Conservation (phyloP, 2,888 invertebrate species). For the Drosophila vallismaia region DNA sequence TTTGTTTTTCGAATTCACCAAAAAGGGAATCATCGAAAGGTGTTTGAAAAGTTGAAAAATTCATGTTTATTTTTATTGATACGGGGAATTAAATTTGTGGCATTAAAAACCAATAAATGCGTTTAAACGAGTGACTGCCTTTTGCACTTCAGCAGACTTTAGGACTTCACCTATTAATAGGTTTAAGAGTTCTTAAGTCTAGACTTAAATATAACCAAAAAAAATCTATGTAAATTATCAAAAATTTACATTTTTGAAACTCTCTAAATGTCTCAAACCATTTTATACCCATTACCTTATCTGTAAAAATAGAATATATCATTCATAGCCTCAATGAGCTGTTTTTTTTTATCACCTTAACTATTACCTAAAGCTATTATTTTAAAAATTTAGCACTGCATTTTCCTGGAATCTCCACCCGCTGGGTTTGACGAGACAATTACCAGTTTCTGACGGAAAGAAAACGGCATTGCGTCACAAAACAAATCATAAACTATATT, state of each 20-base stretch:
- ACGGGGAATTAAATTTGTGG: constrained; percentile 17
- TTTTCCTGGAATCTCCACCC: constrained; percentile 17
- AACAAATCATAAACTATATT: constrained; percentile 27
- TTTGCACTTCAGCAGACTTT: constrained; percentile 7
- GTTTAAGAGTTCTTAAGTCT: not conserved
- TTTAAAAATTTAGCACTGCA: not conserved
- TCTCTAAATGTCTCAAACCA: not conserved
- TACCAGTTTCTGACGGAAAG: constrained; percentile 17
- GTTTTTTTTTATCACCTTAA: not conserved
- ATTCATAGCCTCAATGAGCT: not conserved
- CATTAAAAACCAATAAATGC: constrained; percentile 20
- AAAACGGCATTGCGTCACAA: constrained; percentile 30
- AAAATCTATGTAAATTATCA: not conserved
- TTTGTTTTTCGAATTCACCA: constrained; percentile 43
- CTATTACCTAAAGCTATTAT: not conserved
- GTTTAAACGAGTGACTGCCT: constrained; percentile 22
- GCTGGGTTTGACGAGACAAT: constrained; percentile 16
- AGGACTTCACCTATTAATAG: not conserved
- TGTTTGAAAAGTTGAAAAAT: constrained; percentile 21
- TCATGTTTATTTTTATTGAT: constrained; percentile 21
- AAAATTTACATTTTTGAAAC: too few relatives aligned
- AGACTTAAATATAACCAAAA: not conserved
- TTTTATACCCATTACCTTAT: not conserved
- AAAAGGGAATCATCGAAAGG: constrained; percentile 16
- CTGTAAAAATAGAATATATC: not conserved